These are phyloP conservation scores for Axea sp. DNA, from an alignment of 2,888 invertebrate species.

Conservation along the genomic window DNA sequence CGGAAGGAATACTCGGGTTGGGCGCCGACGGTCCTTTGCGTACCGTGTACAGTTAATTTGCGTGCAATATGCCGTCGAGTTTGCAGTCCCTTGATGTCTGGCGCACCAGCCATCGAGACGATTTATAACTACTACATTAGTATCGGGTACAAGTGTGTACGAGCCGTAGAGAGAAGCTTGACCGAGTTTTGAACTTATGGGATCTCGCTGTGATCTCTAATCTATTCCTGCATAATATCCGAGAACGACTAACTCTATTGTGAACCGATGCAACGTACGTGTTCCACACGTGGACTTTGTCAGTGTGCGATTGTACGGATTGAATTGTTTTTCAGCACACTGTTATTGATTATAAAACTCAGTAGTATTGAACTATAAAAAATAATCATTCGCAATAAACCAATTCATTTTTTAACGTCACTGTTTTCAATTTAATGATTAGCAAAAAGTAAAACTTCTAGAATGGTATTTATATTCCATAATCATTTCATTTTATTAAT, in stretches of 20 bases:
- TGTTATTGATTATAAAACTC: too few relatives aligned
- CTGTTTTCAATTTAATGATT: too few relatives aligned
- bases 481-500: too few relatives aligned
- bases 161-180: constrained; percentile 61
- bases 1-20: constrained; percentile 34
- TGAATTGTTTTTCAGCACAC: background rate
- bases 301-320: constrained; percentile 22
- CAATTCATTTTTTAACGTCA: too few relatives aligned
- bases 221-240: constrained; percentile 75
- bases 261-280: constrained; percentile 52
- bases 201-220: constrained; percentile 69
- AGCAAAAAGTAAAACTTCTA: too few relatives aligned
- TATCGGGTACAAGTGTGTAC: constrained; percentile 59
- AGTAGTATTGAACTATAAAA: too few relatives aligned
- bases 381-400: too few relatives aligned
- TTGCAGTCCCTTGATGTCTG: constrained; percentile 57
- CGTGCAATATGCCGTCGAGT: constrained; percentile 66
- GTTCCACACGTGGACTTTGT: constrained; percentile 15
- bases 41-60: constrained; percentile 65
- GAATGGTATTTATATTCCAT: too few relatives aligned
- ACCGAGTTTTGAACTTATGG: constrained; percentile 57
- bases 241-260: constrained; percentile 71
- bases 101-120: constrained; percentile 44
- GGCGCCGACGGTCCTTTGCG: constrained; percentile 44
- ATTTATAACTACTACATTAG: constrained; percentile 59